phyloP scores from a whole-genome alignment of 1,140 invertebrate genomes.

The Liolophura sinensis region DNA sequence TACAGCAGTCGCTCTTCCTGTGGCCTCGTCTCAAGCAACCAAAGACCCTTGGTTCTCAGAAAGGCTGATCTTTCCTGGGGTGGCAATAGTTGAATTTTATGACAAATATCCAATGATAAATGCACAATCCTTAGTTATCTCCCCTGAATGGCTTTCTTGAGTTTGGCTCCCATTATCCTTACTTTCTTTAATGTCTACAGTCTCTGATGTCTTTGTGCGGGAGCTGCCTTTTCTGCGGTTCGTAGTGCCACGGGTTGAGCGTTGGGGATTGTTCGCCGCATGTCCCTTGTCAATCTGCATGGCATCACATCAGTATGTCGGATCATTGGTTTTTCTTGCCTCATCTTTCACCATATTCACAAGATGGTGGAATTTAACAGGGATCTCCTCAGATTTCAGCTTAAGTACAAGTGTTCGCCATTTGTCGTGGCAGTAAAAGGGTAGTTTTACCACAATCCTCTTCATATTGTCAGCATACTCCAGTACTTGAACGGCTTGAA shows the following conservation, averaged over 20 bases:
- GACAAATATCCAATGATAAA: neutral
- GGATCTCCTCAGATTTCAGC: neutral
- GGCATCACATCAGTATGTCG: conserved; percentile 1
- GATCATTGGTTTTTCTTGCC: conserved; percentile 5
- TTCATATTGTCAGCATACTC: conserved; percentile 4
- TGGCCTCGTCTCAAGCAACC: conserved; percentile 6
- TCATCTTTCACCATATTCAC: conserved; percentile 4
- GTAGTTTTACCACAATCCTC: conserved; percentile 1
- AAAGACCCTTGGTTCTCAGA: neutral
- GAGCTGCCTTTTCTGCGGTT: neutral
- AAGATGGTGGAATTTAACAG: conserved; percentile 4
- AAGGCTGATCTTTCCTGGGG: neutral
- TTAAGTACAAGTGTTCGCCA: neutral
- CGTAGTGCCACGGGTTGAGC: neutral
- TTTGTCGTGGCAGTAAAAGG: conserved; percentile 5
- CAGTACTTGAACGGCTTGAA: neutral
- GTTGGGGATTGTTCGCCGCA: too few species aligned
- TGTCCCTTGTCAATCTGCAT: neutral
- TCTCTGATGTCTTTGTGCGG: neutral
- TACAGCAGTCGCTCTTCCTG: neutral
- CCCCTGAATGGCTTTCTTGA: neutral
- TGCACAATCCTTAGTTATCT: neutral
- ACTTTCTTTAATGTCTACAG: neutral
- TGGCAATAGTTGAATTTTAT: neutral
- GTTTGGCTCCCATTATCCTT: neutral